Evolutionary conservation across 2,797 vertebrate species (phyloP).

Genomic region (Heteromormyrus szaboi): DNA sequence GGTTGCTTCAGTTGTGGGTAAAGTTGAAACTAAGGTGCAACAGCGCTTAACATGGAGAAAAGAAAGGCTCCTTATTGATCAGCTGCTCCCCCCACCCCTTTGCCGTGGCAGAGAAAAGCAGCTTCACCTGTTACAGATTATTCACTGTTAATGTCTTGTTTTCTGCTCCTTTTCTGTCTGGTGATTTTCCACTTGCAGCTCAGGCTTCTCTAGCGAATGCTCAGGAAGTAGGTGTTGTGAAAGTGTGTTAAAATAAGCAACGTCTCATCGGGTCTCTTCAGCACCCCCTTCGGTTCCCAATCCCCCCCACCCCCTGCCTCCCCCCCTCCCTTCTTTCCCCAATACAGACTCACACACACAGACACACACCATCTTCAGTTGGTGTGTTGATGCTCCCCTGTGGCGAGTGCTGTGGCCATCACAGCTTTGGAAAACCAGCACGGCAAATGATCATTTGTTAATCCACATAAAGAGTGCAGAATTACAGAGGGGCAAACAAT

Average conservation of each 20-base stretch:
- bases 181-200: slow-evolving; percentile 20
- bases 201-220: neutral
- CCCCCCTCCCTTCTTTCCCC: neutral
- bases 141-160: slow-evolving; percentile 9
- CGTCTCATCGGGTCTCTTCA: neutral
- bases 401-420: too few relatives aligned
- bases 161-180: neutral
- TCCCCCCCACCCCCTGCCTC: neutral
- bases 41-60: neutral
- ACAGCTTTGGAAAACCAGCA: neutral
- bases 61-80: slow-evolving; percentile 1
- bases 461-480: neutral
- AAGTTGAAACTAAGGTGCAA: slow-evolving; percentile 1
- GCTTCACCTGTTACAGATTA: slow-evolving; percentile 15
- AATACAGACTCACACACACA: neutral
- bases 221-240: slow-evolving; percentile 6
- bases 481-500: neutral
- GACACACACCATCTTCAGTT: neutral
- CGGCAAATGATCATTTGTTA: neutral
- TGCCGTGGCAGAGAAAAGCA: neutral
- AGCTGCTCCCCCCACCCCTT: neutral
- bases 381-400: neutral
- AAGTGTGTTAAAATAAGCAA: slow-evolving; percentile 16
- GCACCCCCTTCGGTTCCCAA: neutral
- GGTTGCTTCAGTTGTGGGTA: neutral